A percentile compares a stretch with the other conserved stretches of the same genome.
These are phyloP conservation scores for Colius striatus DNA, from an alignment of 2,113 vertebrate species.

Conservation along the genomic window DNA sequence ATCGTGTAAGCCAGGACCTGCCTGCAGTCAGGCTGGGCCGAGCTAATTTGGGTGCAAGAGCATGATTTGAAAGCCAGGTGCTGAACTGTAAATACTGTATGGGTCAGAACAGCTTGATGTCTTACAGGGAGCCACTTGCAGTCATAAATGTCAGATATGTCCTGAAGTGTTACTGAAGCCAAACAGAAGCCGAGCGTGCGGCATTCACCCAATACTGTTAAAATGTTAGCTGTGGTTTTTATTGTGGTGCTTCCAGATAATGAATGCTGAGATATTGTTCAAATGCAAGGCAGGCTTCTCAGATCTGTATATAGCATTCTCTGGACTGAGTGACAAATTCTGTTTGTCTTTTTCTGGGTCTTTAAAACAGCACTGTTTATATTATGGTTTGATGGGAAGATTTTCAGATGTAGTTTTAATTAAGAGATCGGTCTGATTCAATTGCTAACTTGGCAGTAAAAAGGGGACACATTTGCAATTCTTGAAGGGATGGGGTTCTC, in stretches of 20 bases:
- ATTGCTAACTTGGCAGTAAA: not conserved
- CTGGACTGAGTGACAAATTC: not conserved
- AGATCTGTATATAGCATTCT: not conserved
- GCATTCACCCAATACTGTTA: not conserved
- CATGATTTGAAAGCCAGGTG: not conserved
- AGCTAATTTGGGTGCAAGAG: not conserved
- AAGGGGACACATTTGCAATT: not conserved
- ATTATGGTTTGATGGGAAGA: not conserved
- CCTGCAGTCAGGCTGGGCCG: not conserved
- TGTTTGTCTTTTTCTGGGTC: not conserved
- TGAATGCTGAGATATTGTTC: not conserved
- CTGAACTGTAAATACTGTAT: not conserved
- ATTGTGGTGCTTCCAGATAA: not conserved
- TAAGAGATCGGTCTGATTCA: not conserved
- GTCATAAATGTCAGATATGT: not conserved
- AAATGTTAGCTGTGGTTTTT: not conserved
- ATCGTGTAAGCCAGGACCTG: not conserved
- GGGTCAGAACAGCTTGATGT: not conserved
- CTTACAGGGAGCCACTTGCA: not conserved
- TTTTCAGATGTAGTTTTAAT: conserved; percentile 13
- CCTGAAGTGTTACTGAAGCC: not conserved
- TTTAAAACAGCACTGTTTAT: not conserved
- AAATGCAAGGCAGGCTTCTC: not conserved
- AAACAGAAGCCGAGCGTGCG: not conserved
- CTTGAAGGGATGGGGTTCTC: not conserved